Evolutionary conservation across 2,888 invertebrate species (phyloP).

Genomic region (Eilema depressum): DNA sequence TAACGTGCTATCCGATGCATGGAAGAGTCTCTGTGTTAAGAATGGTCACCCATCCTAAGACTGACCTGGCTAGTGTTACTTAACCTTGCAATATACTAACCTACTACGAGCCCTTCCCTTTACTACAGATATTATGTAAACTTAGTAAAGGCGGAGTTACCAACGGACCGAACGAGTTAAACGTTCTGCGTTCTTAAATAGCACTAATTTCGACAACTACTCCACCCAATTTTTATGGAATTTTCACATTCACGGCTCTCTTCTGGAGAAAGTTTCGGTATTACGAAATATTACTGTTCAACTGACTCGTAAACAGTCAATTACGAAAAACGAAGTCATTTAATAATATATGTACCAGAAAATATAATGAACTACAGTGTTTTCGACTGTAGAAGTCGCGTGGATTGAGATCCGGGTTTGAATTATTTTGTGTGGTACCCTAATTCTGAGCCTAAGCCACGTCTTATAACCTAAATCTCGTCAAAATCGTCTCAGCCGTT

Average conservation of each 20-base stretch:
- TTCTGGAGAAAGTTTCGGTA: not conserved
- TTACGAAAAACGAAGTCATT: not conserved
- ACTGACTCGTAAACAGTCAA: not conserved
- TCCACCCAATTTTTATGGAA: not conserved
- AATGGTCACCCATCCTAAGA: not conserved
- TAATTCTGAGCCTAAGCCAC: no score
- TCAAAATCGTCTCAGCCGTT: no score
- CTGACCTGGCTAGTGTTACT: not conserved
- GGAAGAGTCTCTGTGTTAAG: no score
- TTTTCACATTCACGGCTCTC: not conserved
- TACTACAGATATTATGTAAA: not conserved
- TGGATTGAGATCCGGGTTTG: not conserved
- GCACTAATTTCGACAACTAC: not conserved
- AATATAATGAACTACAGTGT: not conserved
- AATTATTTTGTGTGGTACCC: no score
- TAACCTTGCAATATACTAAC: not conserved
- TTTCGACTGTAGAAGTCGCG: not conserved
- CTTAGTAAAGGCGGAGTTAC: not conserved
- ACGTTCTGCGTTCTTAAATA: not conserved
- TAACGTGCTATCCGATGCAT: no score
- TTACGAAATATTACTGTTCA: not conserved
- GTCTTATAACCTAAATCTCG: no score
- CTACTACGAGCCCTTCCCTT: no score
- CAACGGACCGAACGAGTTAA: not conserved
- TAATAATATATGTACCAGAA: not conserved